These are phyloP conservation scores for Habropoda laboriosa DNA, from an alignment of 1,140 invertebrate species.

Conservation along the genomic window DNA sequence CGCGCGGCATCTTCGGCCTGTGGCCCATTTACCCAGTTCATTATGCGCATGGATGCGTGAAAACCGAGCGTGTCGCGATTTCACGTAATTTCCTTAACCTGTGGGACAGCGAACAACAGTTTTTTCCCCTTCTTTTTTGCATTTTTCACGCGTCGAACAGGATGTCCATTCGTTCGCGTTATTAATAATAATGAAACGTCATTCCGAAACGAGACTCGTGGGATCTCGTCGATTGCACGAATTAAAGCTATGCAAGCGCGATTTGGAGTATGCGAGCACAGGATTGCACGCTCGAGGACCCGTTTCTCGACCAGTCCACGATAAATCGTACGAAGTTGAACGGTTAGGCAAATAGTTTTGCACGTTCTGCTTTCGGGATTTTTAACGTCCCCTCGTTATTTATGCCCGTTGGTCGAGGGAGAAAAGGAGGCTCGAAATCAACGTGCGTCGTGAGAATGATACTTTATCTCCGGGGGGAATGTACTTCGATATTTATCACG, in stretches of 20 bases:
- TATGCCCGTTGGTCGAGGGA: background rate
- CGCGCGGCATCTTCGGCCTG: background rate
- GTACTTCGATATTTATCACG: no score
- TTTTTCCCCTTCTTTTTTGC: no score
- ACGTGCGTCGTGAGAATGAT: no score
- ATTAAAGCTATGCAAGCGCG: background rate
- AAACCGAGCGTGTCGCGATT: slow-evolving; percentile 7
- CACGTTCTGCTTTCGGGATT: background rate
- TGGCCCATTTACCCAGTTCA: slow-evolving; percentile 37
- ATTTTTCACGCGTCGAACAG: background rate
- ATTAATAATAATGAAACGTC: slow-evolving; percentile 10
- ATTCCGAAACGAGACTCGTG: background rate
- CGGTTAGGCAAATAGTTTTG: background rate
- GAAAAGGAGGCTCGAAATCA: no score
- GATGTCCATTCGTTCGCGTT: background rate
- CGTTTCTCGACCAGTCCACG: background rate
- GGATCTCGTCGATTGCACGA: no score
- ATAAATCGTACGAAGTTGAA: slow-evolving; percentile 14
- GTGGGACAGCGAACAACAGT: background rate
- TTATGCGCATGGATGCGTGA: slow-evolving; percentile 37
- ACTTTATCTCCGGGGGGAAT: no score
- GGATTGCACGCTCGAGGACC: background rate
- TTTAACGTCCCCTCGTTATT: background rate
- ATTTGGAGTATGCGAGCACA: background rate
- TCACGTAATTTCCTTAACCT: slow-evolving; percentile 27